Percentiles rank a stretch among this genome's conserved stretches.
Evolutionary conservation across 2,888 invertebrate genomes (phyloP).

Genomic region (Pachycephus smyrnensis): DNA sequence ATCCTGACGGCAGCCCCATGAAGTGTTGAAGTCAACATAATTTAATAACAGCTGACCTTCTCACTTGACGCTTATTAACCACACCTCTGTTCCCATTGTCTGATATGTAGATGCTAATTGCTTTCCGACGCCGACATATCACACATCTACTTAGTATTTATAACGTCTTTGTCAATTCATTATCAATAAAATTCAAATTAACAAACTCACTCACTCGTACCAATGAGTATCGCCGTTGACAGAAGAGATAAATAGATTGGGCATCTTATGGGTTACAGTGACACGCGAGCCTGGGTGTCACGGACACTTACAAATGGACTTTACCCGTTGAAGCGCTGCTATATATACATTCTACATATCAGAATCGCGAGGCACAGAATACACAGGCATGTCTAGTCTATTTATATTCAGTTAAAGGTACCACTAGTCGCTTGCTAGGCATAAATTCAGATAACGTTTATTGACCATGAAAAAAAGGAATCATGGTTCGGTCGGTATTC

Average conservation of each 20-base stretch:
- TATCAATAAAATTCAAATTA: not conserved
- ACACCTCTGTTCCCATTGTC: constrained; percentile 2
- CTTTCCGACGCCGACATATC: not conserved
- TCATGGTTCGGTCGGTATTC: not conserved
- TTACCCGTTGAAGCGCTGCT: too few relatives aligned
- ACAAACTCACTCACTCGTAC: not conserved
- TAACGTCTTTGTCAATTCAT: not conserved
- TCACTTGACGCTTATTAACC: not conserved
- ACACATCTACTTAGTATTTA: not conserved
- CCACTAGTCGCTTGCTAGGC: too few relatives aligned
- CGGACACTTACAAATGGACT: too few relatives aligned
- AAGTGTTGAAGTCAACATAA: constrained; percentile 66
- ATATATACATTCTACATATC: too few relatives aligned
- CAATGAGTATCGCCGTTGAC: not conserved
- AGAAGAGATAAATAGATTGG: too few relatives aligned
- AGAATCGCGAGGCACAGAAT: too few relatives aligned
- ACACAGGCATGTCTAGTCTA: too few relatives aligned
- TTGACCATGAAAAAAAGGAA: not conserved
- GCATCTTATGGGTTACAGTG: too few relatives aligned
- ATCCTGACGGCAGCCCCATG: constrained; percentile 80
- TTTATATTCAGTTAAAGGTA: too few relatives aligned
- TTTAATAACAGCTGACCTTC: not conserved
- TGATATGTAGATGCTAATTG: not conserved
- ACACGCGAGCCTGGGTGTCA: too few relatives aligned
- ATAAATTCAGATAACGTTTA: not conserved